A percentile compares a stretch with the other conserved stretches of the same genome.
phyloP scores from a whole-genome alignment of 2,113 vertebrate genomes.

The Anoplopoma fimbria region DNA sequence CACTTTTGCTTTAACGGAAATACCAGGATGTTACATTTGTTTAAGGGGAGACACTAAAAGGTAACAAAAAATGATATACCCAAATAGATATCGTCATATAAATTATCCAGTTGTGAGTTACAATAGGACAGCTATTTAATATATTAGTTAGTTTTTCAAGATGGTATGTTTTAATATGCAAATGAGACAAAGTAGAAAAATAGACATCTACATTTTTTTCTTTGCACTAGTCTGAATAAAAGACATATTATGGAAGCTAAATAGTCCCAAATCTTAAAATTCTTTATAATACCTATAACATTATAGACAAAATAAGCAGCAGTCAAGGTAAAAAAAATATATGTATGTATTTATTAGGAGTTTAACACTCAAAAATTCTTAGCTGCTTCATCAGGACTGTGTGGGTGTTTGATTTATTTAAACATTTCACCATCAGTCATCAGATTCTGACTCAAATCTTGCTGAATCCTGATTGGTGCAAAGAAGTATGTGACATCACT shows the following conservation, averaged over 20 bases:
- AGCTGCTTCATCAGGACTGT: background rate
- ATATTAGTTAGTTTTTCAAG: background rate
- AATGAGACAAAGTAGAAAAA: background rate
- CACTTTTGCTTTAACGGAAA: background rate
- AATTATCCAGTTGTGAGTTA: background rate
- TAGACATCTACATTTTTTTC: background rate
- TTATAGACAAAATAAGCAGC: background rate
- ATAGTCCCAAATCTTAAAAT: background rate
- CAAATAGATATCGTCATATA: background rate
- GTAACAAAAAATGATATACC: background rate
- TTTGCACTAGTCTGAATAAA: background rate
- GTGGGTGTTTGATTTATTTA: too few species aligned
- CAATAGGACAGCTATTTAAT: background rate
- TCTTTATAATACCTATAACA: background rate
- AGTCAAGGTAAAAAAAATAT: too few species aligned
- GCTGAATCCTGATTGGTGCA: background rate
- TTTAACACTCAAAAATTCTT: background rate
- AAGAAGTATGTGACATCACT: background rate
- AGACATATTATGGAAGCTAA: background rate
- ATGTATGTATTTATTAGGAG: background rate
- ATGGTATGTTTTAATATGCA: background rate
- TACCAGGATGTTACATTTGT: background rate
- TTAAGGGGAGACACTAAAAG: background rate
- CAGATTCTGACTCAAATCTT: background rate
- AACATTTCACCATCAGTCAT: too few species aligned